Evolutionary conservation across 2,113 vertebrate genomes (phyloP), one percentile per base, ranked within the genome.

Genomic region (Azemiops feae): DNA sequence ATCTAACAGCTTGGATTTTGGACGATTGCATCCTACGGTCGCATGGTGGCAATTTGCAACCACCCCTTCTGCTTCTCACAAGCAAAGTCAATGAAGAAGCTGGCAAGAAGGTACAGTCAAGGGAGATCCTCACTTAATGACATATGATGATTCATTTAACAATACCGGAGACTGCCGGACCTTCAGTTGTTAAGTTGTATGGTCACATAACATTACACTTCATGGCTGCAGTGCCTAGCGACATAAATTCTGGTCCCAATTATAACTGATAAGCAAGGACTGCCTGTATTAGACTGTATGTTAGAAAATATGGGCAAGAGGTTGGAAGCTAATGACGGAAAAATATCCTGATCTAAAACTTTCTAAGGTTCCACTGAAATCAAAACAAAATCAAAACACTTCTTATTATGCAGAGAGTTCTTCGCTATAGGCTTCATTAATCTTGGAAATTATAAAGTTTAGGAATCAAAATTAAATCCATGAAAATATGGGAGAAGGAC

Each of bases 221-320:
- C 18, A 81, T 39, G n/a, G 18, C n/a, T 5, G 5, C 4, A 2
- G 34, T n/a, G n/a, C 2, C 4, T 74, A 34, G n/a, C 0, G 5
- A 34, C 6, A 34, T n/a, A 74, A 74, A 74, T 74, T 74, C 64
- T 34, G n/a, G 5, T 74, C n/a, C 30, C n/a, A 74, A 14, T 74
- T 74, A 74, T 16, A 30, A 16, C 6, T 69, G n/a, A 6, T 69
- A 69, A 69, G 64, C 16, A n/a, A 74, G 64, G 64, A 60, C 20
- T 43, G 16, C 22, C 10, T 23, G 5, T 20, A 81, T 81, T 74
- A 34, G n/a, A 20, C 16, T 39, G 14, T 3, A 74, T 39, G 34
- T 39, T 39, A 39, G n/a, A 81, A n/a, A 39, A 85, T 43, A 85
- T 55, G 52, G 12, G 23, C 43, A 16, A n/a, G 34, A 3, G 23